A percentile compares a stretch with the other conserved stretches of the same genome.
Conservation (phyloP, 2,113 vertebrate genomes). For the Periophthalmodon schlosseri region DNA sequence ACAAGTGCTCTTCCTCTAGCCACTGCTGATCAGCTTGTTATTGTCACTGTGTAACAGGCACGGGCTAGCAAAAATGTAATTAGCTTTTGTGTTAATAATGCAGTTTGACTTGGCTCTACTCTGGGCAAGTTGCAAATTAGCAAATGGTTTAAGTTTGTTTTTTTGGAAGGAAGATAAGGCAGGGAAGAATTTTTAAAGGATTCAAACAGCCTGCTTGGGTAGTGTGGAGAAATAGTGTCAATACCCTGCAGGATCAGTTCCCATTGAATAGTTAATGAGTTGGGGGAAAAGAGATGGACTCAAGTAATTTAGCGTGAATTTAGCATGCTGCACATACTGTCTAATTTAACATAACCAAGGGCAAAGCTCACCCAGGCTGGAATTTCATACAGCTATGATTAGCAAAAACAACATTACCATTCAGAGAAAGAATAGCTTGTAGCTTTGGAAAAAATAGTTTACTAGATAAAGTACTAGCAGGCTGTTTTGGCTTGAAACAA, state of each 20-base stretch:
- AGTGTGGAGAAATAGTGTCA: conserved; percentile 71
- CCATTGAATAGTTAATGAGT: conserved; percentile 73
- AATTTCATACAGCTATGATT: conserved; percentile 65
- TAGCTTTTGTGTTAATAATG: conserved; percentile 56
- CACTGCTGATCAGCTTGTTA: conserved; percentile 57
- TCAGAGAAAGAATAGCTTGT: conserved; percentile 52
- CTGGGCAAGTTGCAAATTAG: conserved; percentile 51
- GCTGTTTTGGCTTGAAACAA: conserved; percentile 38
- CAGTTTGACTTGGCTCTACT: conserved; percentile 39
- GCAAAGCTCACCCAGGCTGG: conserved; percentile 58
- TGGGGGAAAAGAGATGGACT: conserved; percentile 48
- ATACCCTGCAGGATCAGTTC: conserved; percentile 74
- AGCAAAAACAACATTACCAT: conserved; percentile 69
- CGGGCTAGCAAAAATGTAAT: conserved; percentile 44
- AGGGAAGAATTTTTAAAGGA: conserved; percentile 43
- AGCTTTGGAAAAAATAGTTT: conserved; percentile 54
- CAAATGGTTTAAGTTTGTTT: conserved; percentile 43
- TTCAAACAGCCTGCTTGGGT: conserved; percentile 60
- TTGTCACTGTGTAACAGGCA: conserved; percentile 35
- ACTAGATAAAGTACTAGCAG: conserved; percentile 44
- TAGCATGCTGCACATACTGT: conserved; percentile 58
- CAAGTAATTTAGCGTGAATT: conserved; percentile 48
- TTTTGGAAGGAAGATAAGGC: conserved; percentile 34
- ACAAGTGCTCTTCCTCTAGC: conserved; percentile 54
- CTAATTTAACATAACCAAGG: conserved; percentile 71